A percentile compares a stretch with the other conserved stretches of the same genome.
Conservation (phyloP, 2,113 vertebrate genomes). For the Mobula birostris region DNA sequence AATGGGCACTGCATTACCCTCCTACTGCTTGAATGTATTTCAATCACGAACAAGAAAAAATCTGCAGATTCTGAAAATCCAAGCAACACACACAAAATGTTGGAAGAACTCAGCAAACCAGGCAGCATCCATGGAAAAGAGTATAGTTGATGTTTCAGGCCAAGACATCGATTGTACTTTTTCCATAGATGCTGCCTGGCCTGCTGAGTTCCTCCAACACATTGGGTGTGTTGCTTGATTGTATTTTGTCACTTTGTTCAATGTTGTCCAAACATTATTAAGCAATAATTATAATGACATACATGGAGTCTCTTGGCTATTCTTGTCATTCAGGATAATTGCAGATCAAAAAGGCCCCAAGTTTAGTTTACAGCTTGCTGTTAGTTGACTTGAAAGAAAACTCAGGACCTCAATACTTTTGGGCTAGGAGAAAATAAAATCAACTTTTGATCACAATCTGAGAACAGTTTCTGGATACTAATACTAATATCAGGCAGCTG, state of each 20-base stretch:
- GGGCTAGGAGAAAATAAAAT: background rate
- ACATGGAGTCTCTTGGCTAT: background rate
- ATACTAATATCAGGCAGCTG: no score
- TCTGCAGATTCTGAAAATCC: no score
- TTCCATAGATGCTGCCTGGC: no score
- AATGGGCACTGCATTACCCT: no score
- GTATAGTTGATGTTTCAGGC: no score
- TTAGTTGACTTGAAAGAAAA: background rate
- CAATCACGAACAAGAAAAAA: no score
- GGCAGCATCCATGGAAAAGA: no score
- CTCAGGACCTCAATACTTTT: background rate
- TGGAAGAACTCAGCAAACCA: no score
- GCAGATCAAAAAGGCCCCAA: background rate
- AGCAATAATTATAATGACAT: background rate
- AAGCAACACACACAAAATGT: no score
- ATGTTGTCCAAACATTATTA: background rate
- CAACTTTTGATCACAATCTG: background rate
- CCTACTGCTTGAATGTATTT: no score
- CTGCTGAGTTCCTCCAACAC: no score
- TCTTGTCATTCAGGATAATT: background rate
- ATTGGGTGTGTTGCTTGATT: background rate
- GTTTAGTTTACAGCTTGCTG: background rate
- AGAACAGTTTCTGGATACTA: background rate
- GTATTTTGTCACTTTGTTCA: background rate
- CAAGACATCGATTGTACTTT: no score